Conservation (phyloP, 2,113 vertebrate species). For the Prietella phreatophila region DNA sequence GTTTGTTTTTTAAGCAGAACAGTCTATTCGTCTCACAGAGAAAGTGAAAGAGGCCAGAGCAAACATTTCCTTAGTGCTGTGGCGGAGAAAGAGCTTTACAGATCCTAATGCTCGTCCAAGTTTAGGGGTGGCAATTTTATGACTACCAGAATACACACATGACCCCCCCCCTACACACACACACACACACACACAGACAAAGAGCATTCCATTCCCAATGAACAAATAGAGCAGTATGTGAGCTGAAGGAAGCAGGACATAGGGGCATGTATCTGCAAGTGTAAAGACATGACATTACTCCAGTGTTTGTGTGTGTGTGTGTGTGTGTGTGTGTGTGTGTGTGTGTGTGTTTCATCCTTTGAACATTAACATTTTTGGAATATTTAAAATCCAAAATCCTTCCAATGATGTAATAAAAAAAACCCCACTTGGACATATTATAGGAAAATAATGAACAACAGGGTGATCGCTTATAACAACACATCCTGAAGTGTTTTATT, state of each 20-base stretch:
- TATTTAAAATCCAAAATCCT: neutral
- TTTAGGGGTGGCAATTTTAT: conserved; percentile 51
- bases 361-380: neutral
- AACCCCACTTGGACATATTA: no score
- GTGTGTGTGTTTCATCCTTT: neutral
- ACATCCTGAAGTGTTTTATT: neutral
- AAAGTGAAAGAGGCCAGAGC: conserved; percentile 26
- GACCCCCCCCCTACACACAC: conserved; percentile 10
- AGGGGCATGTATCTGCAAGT: conserved; percentile 47
- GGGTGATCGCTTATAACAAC: neutral
- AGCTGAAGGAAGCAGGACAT: conserved; percentile 30
- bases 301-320: conserved; percentile 7
- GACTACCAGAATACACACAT: conserved; percentile 25
- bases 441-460: no score
- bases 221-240: conserved; percentile 22
- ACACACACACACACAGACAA: conserved; percentile 1
- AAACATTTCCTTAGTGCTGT: conserved; percentile 64
- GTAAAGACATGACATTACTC: conserved; percentile 35
- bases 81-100: conserved; percentile 36
- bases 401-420: neutral
- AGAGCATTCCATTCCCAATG: conserved; percentile 48
- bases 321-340: neutral
- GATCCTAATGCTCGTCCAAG: conserved; percentile 53
- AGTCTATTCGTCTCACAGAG: conserved; percentile 2
- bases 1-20: conserved; percentile 15